Base-by-base conservation (phyloP, 2,797 vertebrate genomes). In the Distichodus sexfasciatus region DNA sequence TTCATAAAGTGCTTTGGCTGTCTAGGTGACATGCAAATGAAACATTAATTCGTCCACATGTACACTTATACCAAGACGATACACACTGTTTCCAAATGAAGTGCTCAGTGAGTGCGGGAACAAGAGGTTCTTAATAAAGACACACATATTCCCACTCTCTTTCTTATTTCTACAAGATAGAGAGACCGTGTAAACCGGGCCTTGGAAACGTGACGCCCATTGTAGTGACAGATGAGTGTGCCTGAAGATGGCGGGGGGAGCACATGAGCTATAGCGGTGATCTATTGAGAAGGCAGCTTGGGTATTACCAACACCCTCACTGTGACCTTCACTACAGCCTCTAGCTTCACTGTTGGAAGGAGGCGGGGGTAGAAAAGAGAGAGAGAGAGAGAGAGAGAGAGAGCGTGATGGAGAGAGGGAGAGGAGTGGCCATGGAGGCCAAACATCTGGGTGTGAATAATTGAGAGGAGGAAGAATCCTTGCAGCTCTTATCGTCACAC, bases 321-420 rank as follows among this genome's bases (percentile, higher is more conserved):
- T 47, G 33, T 65, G 69, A 51, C 62, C 69, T 72, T 64, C 66
- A 59, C 51, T 31, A 12, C 44, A 51, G 29, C 54, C 36, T 53
- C 53, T 46, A 60, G 38, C 53, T 59, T 11, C 43, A 23, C 26
- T 47, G 15, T 43, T 44, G 31, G 23, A 9, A 11, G 0, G 1
- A 60, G 66, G 67, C 62, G 69, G 55, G 75, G 50, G 69, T 58
- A 55, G 11, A 19, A 31, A 63, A n/a, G 1, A 60, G 66, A 69
- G 64, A 70, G 55, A 76, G 50, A 70, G 60, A 55, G 11, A 19
- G 35, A 63, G 33, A 44, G 29, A 36, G 24, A 23, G 1, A 36
- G 14, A 5, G 2, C 4, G 5, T n/a, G 10, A 11, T 17, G 21
- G 54, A 46, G 35, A 33, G 31, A 11, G 35, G 21, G 35, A 15